phyloP scores from a whole-genome alignment of 2,888 invertebrate genomes.

The Aricia artaxerxes region DNA sequence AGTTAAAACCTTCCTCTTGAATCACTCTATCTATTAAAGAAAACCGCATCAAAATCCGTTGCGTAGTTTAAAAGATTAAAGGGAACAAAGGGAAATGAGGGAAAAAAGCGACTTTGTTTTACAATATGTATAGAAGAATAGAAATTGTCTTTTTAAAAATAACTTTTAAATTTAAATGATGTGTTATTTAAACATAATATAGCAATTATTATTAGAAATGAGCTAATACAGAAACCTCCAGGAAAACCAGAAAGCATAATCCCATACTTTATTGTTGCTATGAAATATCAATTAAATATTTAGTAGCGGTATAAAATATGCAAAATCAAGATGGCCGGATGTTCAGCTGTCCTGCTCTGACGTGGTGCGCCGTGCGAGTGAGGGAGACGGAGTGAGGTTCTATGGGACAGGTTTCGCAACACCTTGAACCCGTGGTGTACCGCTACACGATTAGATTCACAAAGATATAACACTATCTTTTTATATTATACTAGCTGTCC shows the following conservation, averaged over 20 bases:
- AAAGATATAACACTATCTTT: neutral
- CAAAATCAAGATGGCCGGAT: conserved; percentile 9
- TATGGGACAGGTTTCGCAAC: conserved; percentile 40
- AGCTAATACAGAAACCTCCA: neutral
- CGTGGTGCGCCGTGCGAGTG: conserved; percentile 14
- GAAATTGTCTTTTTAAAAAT: no score
- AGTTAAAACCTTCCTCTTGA: no score
- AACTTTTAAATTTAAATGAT: no score
- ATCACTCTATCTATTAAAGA: no score
- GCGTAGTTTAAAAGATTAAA: no score
- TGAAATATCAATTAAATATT: neutral
- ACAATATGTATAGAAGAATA: no score
- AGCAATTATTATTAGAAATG: neutral
- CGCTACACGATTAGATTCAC: conserved; percentile 29
- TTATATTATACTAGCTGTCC: neutral
- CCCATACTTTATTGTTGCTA: neutral
- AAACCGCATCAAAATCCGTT: no score
- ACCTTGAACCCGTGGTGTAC: conserved; percentile 41
- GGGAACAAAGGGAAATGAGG: no score
- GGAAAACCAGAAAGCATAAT: neutral
- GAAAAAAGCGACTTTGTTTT: no score
- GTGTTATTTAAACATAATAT: no score
- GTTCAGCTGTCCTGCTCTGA: neutral
- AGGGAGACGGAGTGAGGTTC: conserved; percentile 31
- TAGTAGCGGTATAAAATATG: conserved; percentile 1